These are phyloP conservation scores for Leistus spinibarbis DNA, from an alignment of 2,888 invertebrate species.

Conservation along the genomic window DNA sequence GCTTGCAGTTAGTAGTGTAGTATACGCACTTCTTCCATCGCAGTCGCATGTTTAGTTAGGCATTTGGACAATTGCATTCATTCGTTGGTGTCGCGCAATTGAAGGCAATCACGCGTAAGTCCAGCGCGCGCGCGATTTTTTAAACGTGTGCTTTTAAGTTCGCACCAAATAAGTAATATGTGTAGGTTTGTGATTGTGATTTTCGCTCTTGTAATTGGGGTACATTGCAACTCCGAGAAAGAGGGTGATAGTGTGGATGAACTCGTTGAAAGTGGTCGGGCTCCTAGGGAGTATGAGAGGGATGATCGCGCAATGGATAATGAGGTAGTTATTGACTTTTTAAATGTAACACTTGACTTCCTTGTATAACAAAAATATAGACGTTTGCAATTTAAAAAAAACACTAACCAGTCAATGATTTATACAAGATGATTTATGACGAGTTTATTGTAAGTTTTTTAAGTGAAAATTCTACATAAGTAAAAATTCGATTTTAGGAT, in stretches of 20 bases:
- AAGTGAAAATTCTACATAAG: too few species aligned
- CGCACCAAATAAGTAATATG: constrained; percentile 6
- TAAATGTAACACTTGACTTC: background rate
- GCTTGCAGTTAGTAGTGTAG: background rate
- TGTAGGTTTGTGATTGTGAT: constrained; percentile 19
- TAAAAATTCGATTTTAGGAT: too few species aligned
- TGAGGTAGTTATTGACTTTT: constrained; percentile 7
- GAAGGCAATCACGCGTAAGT: constrained; percentile 1
- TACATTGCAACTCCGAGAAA: background rate
- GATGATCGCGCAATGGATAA: constrained; percentile 18
- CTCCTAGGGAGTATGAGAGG: background rate
- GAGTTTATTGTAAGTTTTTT: too few species aligned
- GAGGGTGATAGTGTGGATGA: background rate
- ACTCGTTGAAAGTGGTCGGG: background rate
- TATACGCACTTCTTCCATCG: constrained; percentile 25
- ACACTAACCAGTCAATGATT: too few species aligned
- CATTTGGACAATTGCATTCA: constrained; percentile 18
- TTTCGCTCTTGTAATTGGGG: background rate
- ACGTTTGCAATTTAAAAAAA: too few species aligned
- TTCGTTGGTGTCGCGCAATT: background rate
- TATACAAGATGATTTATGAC: too few species aligned
- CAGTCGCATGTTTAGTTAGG: constrained; percentile 17
- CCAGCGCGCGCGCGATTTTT: background rate
- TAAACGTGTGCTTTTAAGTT: background rate
- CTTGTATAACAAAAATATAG: too few species aligned